Evolutionary conservation across 2,797 vertebrate species (phyloP), one percentile per base, ranked within the genome.

Genomic region (Lerista edwardsae): DNA sequence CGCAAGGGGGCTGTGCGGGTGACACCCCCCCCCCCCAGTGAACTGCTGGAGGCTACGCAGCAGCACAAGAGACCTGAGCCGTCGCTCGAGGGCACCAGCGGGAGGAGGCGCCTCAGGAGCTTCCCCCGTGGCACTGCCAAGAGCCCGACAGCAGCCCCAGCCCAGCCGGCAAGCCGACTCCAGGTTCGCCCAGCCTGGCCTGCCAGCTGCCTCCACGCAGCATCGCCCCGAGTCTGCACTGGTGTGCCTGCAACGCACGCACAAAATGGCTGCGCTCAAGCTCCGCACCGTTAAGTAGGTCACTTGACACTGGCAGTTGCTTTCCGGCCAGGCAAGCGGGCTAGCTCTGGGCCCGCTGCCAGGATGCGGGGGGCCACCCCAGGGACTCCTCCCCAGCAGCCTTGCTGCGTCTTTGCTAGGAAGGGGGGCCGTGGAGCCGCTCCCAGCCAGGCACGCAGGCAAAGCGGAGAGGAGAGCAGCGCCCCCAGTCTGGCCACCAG

Each of bases 311-410:
- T 25, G 47, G 69, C 39, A 1, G 1, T 62, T 51, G 29, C 83
- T 84, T 84, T 79, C 68, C 10, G 31, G 67, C 76, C 83, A 76
- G 47, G 47, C 65, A 75, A 51, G 73, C 75, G 27, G 69, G 69
- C 57, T 21, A 29, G 17, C 39, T 71, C 83, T 78, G 83, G 83
- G 75, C 75, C 75, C 29, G 8, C 75, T 72, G 75, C 83, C 75
- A 62, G 65, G 39, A 8, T 6, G 29, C 2, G 1, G 31, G 36
- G 73, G 62, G 55, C 9, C 19, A 31, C 83, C 68, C 76, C 19
- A 57, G 61, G 77, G 76, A 39, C 19, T 14, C 3, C 3, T 71
- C n/a, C 83, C 25, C 3, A 61, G 29, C 65, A 55, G 31, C 57
- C 55, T 65, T 67, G 1, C 36, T 27, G 41, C 9, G 3, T 21